Percentiles rank a stretch among this genome's conserved stretches.
These are phyloP conservation scores for Adelges cooleyi DNA, from an alignment of 1,140 invertebrate genomes.

Conservation along the genomic window DNA sequence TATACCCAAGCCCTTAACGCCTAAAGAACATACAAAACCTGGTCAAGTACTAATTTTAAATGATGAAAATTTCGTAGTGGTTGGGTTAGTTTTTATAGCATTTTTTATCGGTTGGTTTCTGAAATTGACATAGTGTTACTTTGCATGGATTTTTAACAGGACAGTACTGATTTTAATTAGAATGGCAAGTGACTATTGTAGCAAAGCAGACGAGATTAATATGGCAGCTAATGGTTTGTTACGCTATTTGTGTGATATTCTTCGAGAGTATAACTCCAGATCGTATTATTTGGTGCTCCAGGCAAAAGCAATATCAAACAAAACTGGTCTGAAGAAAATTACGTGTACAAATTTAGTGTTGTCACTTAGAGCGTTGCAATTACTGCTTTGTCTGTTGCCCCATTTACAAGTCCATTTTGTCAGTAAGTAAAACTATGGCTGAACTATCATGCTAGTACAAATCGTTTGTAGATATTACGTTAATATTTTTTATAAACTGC, in stretches of 20 bases:
- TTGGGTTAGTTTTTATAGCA: conserved; percentile 46
- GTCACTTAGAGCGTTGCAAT: conserved; percentile 73
- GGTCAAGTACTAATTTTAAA: conserved; percentile 54
- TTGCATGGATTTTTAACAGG: conserved; percentile 38
- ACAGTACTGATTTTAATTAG: conserved; percentile 48
- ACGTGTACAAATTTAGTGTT: conserved; percentile 88
- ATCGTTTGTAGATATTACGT: too few relatives aligned
- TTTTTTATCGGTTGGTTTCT: background rate
- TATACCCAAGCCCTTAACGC: background rate
- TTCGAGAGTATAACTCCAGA: conserved; percentile 82
- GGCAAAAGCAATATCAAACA: conserved; percentile 78
- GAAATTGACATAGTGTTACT: background rate
- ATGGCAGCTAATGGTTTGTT: conserved; percentile 32
- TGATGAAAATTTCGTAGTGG: conserved; percentile 71
- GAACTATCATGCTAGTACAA: too few relatives aligned
- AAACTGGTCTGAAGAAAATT: conserved; percentile 91
- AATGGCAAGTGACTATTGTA: conserved; percentile 52
- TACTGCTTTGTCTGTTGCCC: conserved; percentile 65
- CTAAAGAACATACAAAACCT: conserved; percentile 34
- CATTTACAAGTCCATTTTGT: conserved; percentile 56
- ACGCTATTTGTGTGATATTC: conserved; percentile 71
- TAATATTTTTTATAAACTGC: too few relatives aligned
- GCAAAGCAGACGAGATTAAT: conserved; percentile 47
- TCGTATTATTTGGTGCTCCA: conserved; percentile 90
- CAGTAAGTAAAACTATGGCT: conserved; percentile 31